Conservation (phyloP, 2,888 invertebrate genomes). For the Agriotes lineatus region DNA sequence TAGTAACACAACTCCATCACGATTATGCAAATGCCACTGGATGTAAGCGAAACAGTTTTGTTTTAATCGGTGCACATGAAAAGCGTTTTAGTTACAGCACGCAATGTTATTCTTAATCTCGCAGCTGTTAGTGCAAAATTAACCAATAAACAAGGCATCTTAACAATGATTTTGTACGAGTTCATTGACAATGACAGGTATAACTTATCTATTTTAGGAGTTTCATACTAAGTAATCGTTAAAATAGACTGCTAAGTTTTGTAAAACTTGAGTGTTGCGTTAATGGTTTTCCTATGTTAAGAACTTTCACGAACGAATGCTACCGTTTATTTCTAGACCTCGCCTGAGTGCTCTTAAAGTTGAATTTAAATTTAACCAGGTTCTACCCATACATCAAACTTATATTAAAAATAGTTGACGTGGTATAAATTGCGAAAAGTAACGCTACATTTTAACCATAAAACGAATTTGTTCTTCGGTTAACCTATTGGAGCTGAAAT, state of each 20-base stretch:
- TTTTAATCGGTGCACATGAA: slow-evolving; percentile 3
- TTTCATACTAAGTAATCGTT: not conserved
- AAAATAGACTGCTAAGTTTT: slow-evolving; percentile 1
- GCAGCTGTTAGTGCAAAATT: no score
- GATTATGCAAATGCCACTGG: slow-evolving; percentile 14
- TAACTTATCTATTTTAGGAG: not conserved
- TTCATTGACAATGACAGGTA: no score
- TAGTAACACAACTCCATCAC: not conserved
- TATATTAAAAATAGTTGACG: no score
- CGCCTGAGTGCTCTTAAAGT: not conserved
- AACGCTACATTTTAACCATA: no score
- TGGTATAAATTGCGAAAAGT: no score
- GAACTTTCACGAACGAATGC: slow-evolving; percentile 7
- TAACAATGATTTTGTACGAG: no score
- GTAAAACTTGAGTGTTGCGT: slow-evolving; percentile 3
- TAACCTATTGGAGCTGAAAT: no score
- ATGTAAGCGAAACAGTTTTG: slow-evolving; percentile 7
- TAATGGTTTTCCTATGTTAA: slow-evolving; percentile 15
- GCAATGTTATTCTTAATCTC: no score
- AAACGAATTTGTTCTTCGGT: no score
- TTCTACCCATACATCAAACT: no score
- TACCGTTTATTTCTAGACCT: slow-evolving; percentile 1
- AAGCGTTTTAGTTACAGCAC: slow-evolving; percentile 3
- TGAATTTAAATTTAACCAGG: not conserved
- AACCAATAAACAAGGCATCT: no score